Percentiles rank a stretch among this genome's conserved stretches.
Conservation (phyloP, 2,797 vertebrate genomes). For the Amblyopsis hoosieri region DNA sequence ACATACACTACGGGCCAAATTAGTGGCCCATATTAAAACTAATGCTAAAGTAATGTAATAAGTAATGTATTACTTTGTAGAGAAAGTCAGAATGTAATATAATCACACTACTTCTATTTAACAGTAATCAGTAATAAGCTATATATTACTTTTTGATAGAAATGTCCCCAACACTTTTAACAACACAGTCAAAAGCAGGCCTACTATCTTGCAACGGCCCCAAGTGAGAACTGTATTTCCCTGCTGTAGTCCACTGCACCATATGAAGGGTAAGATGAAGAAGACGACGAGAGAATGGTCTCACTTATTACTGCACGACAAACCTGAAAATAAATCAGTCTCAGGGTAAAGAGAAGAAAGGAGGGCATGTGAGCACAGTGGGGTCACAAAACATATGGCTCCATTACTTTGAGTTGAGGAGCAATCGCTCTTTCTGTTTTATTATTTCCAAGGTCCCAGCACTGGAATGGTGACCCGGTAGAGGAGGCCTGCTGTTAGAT, state of each 20-base stretch:
- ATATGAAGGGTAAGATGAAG: slow-evolving; percentile 33
- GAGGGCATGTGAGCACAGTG: slow-evolving; percentile 32
- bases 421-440: slow-evolving; percentile 21
- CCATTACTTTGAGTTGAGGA: slow-evolving; percentile 42
- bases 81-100: too few species aligned
- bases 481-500: neutral
- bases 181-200: neutral
- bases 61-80: too few species aligned
- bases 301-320: slow-evolving; percentile 53
- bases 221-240: slow-evolving; percentile 36
- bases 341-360: slow-evolving; percentile 15
- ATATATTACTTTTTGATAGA: too few species aligned
- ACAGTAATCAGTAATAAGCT: too few species aligned
- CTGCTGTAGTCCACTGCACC: slow-evolving; percentile 27
- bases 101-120: too few species aligned
- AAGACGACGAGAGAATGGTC: slow-evolving; percentile 40
- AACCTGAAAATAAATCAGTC: slow-evolving; percentile 52
- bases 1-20: too few species aligned
- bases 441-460: slow-evolving; percentile 16
- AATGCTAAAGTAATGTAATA: too few species aligned
- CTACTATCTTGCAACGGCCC: neutral
- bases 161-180: neutral
- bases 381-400: slow-evolving; percentile 49
- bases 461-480: slow-evolving; percentile 3
- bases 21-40: too few species aligned